phyloP scores from a whole-genome alignment of 2,888 invertebrate genomes.

The Sthenelais limicola region DNA sequence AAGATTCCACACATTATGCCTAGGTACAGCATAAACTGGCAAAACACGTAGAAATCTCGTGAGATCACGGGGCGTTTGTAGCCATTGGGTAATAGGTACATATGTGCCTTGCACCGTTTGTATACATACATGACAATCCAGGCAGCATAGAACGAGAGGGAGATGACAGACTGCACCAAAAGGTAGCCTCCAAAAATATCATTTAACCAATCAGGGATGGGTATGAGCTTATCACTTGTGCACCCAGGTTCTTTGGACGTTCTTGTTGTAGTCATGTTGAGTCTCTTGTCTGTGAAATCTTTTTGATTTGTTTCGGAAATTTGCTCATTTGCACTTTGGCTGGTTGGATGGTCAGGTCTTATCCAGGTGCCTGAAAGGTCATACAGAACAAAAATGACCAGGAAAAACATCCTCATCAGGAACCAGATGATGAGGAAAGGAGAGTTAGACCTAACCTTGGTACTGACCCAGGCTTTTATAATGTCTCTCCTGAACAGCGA shows the following conservation, averaged over 20 bases:
- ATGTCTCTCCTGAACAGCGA: slow-evolving; percentile 9
- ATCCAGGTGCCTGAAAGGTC: background rate
- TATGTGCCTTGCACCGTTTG: background rate
- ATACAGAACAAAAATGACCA: slow-evolving; percentile 1
- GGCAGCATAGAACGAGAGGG: background rate
- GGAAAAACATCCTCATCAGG: slow-evolving; percentile 16
- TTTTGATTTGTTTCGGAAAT: no score
- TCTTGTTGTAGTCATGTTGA: no score
- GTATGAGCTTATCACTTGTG: background rate
- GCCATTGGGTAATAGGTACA: slow-evolving; percentile 10
- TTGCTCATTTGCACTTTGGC: no score
- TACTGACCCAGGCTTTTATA: slow-evolving; percentile 16
- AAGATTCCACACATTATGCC: slow-evolving; percentile 3
- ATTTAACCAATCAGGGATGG: background rate
- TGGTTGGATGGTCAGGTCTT: no score
- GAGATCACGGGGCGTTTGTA: slow-evolving; percentile 27
- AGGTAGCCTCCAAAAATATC: background rate
- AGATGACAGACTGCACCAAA: background rate
- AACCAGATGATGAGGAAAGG: slow-evolving; percentile 20
- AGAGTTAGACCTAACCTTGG: background rate
- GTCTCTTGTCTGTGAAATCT: no score
- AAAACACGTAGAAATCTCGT: slow-evolving; percentile 24
- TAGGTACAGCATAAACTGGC: slow-evolving; percentile 19
- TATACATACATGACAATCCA: background rate
- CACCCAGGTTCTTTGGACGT: no score